Base-by-base conservation (phyloP, 2,113 vertebrate genomes). In the Rattus rattus region DNA sequence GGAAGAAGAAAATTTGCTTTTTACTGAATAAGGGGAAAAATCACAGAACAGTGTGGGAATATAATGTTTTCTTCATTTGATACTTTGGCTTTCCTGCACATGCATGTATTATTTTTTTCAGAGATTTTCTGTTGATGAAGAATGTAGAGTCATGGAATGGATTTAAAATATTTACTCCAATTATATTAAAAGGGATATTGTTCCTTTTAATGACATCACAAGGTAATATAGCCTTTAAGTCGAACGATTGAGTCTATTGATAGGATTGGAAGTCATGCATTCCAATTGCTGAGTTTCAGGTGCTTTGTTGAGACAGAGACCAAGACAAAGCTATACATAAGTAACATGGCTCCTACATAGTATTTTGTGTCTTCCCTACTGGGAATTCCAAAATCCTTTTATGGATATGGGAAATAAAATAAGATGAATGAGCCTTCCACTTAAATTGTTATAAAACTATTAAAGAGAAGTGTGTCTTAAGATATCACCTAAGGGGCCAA, bases 381-480 rank as follows among this genome's bases (percentile, higher is more conserved):
- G 65, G 96, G 73, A 97, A 92, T 36, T 61, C 75, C 43, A 94
- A 84, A 63, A 70, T 95, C 67, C 52, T 96, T 97, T 96, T 94
- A 87, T 80, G 65, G 83, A 85, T 91, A 56, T 96, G 65, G 56
- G 91, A 91, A 93, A 93, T 97, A 94, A 97, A 98, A 97, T 72
- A 93, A 97, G 92, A 97, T 97, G 96, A 96, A 97, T 98, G 97
- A 97, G 81, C 86, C 7, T 7, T 69, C 91, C 95, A 90, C 73
- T 81, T 92, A 96, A 93, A 97, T 97, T 97, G 94, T 97, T 96
- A 90, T 97, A 96, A 98, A 98, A 97, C 73, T 89, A 97, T 98
- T 98, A 97, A 88, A 96, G 92, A 94, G 86, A 97, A 97, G 96
- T 97, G 91, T 80, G 88, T 97, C 97, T 97, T 96, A 97, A 94